Percentiles rank a stretch among this genome's conserved stretches.
These are phyloP conservation scores for Ceryle rudis DNA, from an alignment of 2,797 vertebrate genomes.

Conservation along the genomic window DNA sequence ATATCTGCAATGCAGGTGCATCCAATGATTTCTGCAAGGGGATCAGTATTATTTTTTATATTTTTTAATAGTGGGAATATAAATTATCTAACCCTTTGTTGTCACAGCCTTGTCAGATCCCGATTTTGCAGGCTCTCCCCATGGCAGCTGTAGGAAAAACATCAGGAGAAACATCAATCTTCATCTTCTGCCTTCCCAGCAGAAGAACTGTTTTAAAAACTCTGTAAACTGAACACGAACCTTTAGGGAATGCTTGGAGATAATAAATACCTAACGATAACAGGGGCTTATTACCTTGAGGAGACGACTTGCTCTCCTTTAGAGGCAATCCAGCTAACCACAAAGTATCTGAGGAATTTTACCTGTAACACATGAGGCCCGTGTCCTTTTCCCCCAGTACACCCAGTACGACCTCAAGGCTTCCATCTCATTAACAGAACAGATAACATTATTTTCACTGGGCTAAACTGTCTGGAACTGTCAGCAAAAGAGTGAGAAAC, in stretches of 20 bases:
- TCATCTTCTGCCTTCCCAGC: background rate
- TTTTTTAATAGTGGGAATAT: background rate
- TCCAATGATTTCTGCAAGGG: background rate
- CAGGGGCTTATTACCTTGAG: background rate
- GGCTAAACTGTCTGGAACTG: background rate
- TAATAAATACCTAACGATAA: constrained; percentile 27
- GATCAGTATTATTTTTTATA: background rate
- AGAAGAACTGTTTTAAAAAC: background rate
- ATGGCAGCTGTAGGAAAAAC: background rate
- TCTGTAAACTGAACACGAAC: background rate
- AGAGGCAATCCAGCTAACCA: background rate
- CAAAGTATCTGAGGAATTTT: background rate
- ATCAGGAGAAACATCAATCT: background rate
- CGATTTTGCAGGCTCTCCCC: background rate
- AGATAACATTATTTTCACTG: background rate
- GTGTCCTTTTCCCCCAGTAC: background rate
- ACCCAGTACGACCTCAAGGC: background rate
- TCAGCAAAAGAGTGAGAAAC: background rate
- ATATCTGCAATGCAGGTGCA: background rate
- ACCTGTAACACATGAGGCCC: background rate
- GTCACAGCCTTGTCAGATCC: background rate
- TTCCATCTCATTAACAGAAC: background rate
- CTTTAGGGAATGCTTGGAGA: background rate
- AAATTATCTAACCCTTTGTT: background rate
- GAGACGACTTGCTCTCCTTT: background rate